Percentiles rank a stretch among this genome's conserved stretches.
These are phyloP conservation scores for Anastatus disparis DNA, from an alignment of 1,140 invertebrate species.

Conservation along the genomic window DNA sequence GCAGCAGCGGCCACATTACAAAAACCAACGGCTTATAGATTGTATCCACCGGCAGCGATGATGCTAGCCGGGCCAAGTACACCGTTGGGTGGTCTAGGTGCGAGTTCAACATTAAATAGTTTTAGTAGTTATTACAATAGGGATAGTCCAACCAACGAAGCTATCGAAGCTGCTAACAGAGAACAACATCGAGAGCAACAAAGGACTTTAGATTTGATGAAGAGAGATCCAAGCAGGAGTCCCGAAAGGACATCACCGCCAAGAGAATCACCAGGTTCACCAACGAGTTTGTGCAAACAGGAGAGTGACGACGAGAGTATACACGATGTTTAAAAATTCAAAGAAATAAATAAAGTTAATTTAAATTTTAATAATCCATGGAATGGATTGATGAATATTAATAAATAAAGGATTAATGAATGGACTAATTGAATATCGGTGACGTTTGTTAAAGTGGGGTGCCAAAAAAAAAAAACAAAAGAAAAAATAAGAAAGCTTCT, in stretches of 20 bases:
- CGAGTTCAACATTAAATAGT: slow-evolving; percentile 66
- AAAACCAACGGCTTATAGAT: slow-evolving; percentile 87
- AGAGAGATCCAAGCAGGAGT: slow-evolving; percentile 62
- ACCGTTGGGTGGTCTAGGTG: slow-evolving; percentile 65
- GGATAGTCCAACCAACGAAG: slow-evolving; percentile 11
- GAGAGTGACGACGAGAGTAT: slow-evolving; percentile 72
- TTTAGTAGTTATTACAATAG: slow-evolving; percentile 73
- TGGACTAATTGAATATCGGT: too few species aligned
- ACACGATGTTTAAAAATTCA: slow-evolving; percentile 60
- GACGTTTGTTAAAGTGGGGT: too few species aligned
- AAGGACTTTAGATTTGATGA: background rate
- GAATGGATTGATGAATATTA: too few species aligned
- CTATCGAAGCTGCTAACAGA: slow-evolving; percentile 38
- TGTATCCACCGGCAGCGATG: slow-evolving; percentile 73
- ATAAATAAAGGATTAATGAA: too few species aligned
- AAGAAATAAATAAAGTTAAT: too few species aligned
- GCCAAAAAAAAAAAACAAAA: too few species aligned
- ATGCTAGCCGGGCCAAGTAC: slow-evolving; percentile 74
- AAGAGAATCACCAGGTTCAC: slow-evolving; percentile 48
- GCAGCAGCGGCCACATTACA: slow-evolving; percentile 81
- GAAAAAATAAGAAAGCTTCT: too few species aligned
- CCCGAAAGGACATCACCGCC: slow-evolving; percentile 53
- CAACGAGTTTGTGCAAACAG: slow-evolving; percentile 60
- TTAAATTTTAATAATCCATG: too few species aligned
- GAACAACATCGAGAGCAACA: slow-evolving; percentile 63